Conservation (phyloP, 2,888 invertebrate genomes). For the Eledona agricola region DNA sequence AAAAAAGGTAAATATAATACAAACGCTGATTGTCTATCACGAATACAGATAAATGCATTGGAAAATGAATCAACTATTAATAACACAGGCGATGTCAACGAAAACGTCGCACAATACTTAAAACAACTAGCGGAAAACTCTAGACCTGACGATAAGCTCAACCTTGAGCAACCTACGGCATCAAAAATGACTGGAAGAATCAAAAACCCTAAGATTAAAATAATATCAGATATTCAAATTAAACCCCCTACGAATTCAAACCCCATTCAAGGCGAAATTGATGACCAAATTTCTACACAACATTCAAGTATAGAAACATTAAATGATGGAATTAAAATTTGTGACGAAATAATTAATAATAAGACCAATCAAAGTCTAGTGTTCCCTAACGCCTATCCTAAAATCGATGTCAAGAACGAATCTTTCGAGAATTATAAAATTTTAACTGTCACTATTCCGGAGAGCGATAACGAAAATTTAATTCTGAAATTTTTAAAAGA, state of each 20-base stretch:
- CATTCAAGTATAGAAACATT: slow-evolving; percentile 1
- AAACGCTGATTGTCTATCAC: slow-evolving; percentile 39
- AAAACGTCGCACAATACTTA: not conserved
- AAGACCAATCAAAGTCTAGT: slow-evolving; percentile 2
- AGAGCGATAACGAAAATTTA: not conserved
- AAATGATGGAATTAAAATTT: not conserved
- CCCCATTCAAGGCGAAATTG: too few relatives aligned
- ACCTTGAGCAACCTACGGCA: too few relatives aligned
- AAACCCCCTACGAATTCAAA: too few relatives aligned
- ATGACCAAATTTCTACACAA: too few relatives aligned
- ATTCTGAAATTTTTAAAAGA: not conserved
- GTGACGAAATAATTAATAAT: slow-evolving; percentile 1
- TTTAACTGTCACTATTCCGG: not conserved
- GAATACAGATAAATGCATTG: slow-evolving; percentile 8
- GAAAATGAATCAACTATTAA: slow-evolving; percentile 8
- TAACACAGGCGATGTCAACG: not conserved
- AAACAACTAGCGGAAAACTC: slow-evolving; percentile 6
- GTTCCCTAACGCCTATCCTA: slow-evolving; percentile 1
- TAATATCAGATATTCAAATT: too few relatives aligned
- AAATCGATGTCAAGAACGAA: not conserved
- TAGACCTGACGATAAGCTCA: slow-evolving; percentile 1
- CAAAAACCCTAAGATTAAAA: too few relatives aligned
- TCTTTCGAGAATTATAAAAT: not conserved
- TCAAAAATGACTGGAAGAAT: too few relatives aligned
- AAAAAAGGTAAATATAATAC: slow-evolving; percentile 42